A percentile compares a stretch with the other conserved stretches of the same genome.
Conservation (phyloP, 2,888 invertebrate species). For the Agrochola lota region DNA sequence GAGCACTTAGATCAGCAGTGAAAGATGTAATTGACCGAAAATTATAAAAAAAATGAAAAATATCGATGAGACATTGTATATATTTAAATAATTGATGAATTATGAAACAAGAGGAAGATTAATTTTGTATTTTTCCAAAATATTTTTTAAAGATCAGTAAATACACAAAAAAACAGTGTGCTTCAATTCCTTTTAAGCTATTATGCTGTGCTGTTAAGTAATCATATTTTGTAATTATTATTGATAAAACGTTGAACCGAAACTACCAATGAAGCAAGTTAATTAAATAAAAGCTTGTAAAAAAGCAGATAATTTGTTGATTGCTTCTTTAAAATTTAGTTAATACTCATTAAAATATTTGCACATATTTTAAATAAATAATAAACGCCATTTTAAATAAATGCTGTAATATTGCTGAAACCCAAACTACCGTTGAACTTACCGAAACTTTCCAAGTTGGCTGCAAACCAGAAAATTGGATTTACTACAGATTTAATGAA, state of each 20-base stretch:
- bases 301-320: neutral
- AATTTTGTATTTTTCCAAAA: neutral
- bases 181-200: slow-evolving; percentile 32
- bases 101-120: neutral
- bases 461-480: slow-evolving; percentile 83
- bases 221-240: slow-evolving; percentile 2
- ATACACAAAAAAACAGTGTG: slow-evolving; percentile 27
- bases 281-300: slow-evolving; percentile 27
- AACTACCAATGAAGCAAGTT: slow-evolving; percentile 34
- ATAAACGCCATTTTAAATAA: slow-evolving; percentile 20
- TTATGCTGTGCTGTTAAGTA: slow-evolving; percentile 40
- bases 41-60: neutral
- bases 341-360: slow-evolving; percentile 11
- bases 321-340: neutral
- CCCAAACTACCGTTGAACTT: slow-evolving; percentile 71
- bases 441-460: slow-evolving; percentile 92
- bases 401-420: slow-evolving; percentile 21
- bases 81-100: neutral
- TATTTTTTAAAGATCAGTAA: slow-evolving; percentile 16
- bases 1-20: neutral
- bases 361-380: slow-evolving; percentile 11
- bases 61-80: neutral
- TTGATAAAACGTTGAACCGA: slow-evolving; percentile 3
- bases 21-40: too few relatives aligned
- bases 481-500: slow-evolving; percentile 42